Percentiles rank a stretch among this genome's conserved stretches.
Evolutionary conservation across 2,113 vertebrate species (phyloP).

Genomic region (Danionella cerebrum): DNA sequence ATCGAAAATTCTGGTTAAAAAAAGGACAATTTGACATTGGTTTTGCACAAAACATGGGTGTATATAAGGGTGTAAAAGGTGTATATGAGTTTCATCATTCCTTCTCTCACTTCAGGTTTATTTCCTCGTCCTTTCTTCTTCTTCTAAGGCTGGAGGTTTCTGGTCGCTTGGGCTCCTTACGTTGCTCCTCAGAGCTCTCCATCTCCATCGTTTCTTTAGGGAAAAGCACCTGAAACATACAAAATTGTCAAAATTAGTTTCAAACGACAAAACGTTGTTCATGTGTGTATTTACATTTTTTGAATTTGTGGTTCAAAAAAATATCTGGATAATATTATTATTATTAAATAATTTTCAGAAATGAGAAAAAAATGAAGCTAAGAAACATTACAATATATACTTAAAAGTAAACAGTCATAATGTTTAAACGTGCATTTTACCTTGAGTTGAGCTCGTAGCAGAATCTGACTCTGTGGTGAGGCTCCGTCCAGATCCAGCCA

Average conservation of each 20-base stretch:
- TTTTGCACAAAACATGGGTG: no score
- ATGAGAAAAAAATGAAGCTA: background rate
- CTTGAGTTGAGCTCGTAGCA: slow-evolving; percentile 78
- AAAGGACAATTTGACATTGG: no score
- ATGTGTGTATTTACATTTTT: no score
- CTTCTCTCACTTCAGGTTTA: slow-evolving; percentile 35
- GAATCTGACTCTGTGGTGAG: slow-evolving; percentile 67
- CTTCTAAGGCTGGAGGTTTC: slow-evolving; percentile 5
- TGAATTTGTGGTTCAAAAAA: no score
- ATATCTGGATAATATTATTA: no score
- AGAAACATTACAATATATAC: no score
- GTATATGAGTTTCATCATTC: no score
- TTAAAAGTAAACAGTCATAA: background rate
- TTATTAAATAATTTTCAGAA: background rate
- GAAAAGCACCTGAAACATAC: slow-evolving; percentile 26
- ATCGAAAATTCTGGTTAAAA: no score
- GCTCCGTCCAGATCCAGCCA: slow-evolving; percentile 74
- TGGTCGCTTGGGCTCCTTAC: background rate
- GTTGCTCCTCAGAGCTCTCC: slow-evolving; percentile 16
- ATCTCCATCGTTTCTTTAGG: slow-evolving; percentile 31
- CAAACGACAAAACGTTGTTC: no score
- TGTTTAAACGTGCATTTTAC: slow-evolving; percentile 49
- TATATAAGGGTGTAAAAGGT: no score
- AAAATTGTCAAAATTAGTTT: no score
- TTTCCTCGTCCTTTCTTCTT: background rate